A percentile compares a stretch with the other conserved stretches of the same genome.
Evolutionary conservation across 1,140 invertebrate genomes (phyloP).

Genomic region (Drosophila serrata): DNA sequence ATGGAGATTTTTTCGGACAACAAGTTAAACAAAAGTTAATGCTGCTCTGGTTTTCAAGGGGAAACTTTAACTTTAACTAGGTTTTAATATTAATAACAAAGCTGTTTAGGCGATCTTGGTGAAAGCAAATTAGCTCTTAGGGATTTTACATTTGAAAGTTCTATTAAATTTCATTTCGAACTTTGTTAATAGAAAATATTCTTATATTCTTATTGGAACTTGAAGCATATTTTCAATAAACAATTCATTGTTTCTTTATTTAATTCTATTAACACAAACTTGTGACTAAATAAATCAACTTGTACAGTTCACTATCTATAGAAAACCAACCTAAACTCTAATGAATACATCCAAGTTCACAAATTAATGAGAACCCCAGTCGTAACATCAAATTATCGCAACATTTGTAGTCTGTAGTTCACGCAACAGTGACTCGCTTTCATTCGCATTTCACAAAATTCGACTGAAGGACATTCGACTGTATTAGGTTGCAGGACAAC

Average conservation of each 20-base stretch:
- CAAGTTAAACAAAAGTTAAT: not conserved
- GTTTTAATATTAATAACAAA: not conserved
- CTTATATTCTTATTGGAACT: not conserved
- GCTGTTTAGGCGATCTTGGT: not conserved
- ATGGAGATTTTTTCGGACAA: not conserved
- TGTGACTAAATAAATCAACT: not conserved
- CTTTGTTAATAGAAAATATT: not conserved
- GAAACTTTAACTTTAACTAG: not conserved
- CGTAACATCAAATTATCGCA: not conserved
- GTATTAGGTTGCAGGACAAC: slow-evolving; percentile 5
- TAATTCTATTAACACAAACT: not conserved
- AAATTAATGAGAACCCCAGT: not conserved
- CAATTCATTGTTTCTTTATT: not conserved
- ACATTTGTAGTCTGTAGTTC: slow-evolving; percentile 4
- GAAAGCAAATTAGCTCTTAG: not conserved
- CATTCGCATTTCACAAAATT: slow-evolving; percentile 3
- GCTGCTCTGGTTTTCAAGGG: not conserved
- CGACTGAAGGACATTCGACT: not conserved
- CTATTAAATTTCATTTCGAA: not conserved
- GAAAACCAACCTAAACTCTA: not conserved
- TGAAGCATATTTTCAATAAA: not conserved
- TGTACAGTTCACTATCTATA: rapidly evolving
- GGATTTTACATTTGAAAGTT: no score
- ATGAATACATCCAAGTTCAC: not conserved
- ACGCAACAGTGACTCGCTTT: slow-evolving; percentile 6